A percentile compares a stretch with the other conserved stretches of the same genome.
Evolutionary conservation across 2,797 vertebrate species (phyloP).

Genomic region (Poecilia gillii): DNA sequence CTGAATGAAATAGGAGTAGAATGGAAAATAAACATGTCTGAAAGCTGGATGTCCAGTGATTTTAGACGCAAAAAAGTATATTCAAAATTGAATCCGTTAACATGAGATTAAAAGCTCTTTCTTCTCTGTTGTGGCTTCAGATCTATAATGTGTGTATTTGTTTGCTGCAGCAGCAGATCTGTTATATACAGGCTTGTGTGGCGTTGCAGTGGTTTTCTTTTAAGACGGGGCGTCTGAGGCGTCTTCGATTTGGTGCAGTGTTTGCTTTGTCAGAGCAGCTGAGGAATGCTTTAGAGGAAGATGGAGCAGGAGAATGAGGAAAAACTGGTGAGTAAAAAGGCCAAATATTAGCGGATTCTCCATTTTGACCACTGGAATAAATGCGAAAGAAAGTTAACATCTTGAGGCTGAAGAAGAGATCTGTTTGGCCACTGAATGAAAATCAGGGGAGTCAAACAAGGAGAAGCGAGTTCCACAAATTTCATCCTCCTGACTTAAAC

Average conservation of each 20-base stretch:
- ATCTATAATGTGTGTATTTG: constrained; percentile 16
- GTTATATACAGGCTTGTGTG: constrained; percentile 23
- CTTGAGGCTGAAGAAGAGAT: constrained; percentile 2
- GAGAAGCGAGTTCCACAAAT: constrained; percentile 29
- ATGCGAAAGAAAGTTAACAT: constrained; percentile 14
- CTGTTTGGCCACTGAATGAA: constrained; percentile 1
- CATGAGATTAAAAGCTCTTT: constrained; percentile 8
- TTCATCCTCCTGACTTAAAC: constrained; percentile 50
- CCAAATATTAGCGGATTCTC: constrained; percentile 12
- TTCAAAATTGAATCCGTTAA: constrained; percentile 5
- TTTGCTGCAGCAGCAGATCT: constrained; percentile 14
- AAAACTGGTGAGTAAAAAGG: constrained; percentile 1
- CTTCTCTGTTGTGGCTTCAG: constrained; percentile 11
- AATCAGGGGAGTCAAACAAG: constrained; percentile 1
- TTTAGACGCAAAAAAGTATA: constrained; percentile 17
- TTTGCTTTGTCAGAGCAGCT: constrained; percentile 23
- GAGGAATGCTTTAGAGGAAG: constrained; percentile 9
- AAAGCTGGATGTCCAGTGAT: constrained; percentile 9
- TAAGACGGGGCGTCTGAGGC: constrained; percentile 15
- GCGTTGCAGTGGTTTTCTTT: constrained; percentile 21
- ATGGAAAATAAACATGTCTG: constrained; percentile 1
- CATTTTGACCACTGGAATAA: not conserved
- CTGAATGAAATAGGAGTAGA: constrained; percentile 26
- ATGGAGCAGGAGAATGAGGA: not conserved
- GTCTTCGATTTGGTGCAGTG: constrained; percentile 37